A percentile compares a stretch with the other conserved stretches of the same genome.
These are phyloP conservation scores for Aselliscus stoliczkanus DNA, from an alignment of 2,797 vertebrate genomes.

Conservation along the genomic window DNA sequence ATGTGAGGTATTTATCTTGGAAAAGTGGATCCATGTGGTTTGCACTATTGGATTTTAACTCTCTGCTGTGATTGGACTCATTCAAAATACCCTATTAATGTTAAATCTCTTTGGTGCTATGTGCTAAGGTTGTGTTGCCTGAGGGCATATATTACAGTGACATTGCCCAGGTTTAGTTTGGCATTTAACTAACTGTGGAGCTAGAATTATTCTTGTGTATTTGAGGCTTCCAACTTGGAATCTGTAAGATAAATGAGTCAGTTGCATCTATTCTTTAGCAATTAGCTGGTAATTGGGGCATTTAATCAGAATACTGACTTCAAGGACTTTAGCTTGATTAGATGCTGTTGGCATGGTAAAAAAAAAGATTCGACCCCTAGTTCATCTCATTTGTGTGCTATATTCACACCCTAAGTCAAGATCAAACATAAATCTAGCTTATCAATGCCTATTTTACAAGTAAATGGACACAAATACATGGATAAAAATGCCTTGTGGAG, in stretches of 20 bases:
- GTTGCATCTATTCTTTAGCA: constrained; percentile 57
- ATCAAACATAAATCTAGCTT: constrained; percentile 23
- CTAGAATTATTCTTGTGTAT: constrained; percentile 60
- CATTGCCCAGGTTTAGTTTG: not conserved
- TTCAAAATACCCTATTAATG: constrained; percentile 26
- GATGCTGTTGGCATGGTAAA: constrained; percentile 1
- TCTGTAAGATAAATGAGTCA: constrained; percentile 65
- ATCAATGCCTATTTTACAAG: not conserved
- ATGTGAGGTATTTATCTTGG: constrained; percentile 74
- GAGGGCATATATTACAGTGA: not conserved
- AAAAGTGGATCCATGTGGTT: constrained; percentile 62
- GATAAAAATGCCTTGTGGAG: not conserved
- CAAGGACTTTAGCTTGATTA: constrained; percentile 39
- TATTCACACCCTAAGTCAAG: not conserved
- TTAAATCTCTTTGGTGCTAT: constrained; percentile 9
- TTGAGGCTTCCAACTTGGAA: constrained; percentile 54
- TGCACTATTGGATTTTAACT: not conserved
- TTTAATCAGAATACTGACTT: constrained; percentile 68
- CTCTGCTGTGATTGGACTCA: not conserved
- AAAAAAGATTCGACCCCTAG: not conserved
- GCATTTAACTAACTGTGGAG: constrained; percentile 42
- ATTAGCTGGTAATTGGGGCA: constrained; percentile 68
- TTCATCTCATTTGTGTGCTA: not conserved
- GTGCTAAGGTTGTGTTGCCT: not conserved
- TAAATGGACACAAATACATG: not conserved